Evolutionary conservation across 2,797 vertebrate species (phyloP).

Genomic region (Serranus cabrilla): DNA sequence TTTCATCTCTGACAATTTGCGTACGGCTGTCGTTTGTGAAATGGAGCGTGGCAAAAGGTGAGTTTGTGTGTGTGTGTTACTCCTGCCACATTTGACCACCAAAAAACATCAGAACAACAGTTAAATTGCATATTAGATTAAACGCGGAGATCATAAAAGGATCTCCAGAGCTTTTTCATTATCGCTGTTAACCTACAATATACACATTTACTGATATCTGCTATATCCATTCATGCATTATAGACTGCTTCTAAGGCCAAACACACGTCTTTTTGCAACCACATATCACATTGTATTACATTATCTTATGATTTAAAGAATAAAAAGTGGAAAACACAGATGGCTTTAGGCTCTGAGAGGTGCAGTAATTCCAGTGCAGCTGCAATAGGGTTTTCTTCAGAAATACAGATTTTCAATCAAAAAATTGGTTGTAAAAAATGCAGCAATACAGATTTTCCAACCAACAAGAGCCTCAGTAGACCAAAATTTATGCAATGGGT

Average conservation of each 20-base stretch:
- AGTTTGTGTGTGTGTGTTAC: not conserved
- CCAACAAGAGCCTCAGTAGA: not conserved
- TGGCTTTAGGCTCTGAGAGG: not conserved
- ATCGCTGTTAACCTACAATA: not conserved
- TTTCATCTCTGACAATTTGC: slow-evolving; percentile 63
- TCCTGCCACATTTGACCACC: slow-evolving; percentile 11
- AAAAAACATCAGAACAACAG: not conserved
- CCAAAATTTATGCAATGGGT: not conserved
- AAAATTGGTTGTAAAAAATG: not conserved
- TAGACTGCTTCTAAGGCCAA: not conserved
- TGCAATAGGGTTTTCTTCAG: not conserved
- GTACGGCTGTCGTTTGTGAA: slow-evolving; percentile 46
- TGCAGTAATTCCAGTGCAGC: not conserved
- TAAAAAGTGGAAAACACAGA: not conserved
- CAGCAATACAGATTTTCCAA: not conserved
- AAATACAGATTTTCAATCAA: not conserved
- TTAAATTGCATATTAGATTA: slow-evolving; percentile 24
- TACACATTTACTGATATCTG: not conserved
- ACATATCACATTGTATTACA: not conserved
- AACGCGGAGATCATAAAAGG: slow-evolving; percentile 6
- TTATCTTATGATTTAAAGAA: not conserved
- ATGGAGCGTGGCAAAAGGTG: slow-evolving; percentile 31
- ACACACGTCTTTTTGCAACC: not conserved
- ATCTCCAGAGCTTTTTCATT: not conserved
- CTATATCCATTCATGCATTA: not conserved